Evolutionary conservation across 2,888 invertebrate species (phyloP), one percentile per base, ranked within the genome.

Genomic region (Lithophane ornitopus): DNA sequence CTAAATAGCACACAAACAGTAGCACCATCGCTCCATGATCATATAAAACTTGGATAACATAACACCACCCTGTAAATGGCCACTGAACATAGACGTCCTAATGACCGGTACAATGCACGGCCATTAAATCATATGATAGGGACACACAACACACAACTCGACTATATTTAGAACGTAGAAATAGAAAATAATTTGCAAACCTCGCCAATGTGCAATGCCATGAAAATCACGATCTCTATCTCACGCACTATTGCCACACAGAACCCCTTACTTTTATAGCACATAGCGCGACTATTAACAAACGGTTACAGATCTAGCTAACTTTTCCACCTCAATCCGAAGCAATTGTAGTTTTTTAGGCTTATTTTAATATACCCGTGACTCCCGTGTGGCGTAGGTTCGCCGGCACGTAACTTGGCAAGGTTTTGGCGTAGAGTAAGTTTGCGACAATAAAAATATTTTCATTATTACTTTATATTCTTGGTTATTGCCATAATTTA

Each of bases 161-260:
- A 26, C 41, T 66, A 58, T 54, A 69, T 66, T 58, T 58, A 71
- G 54, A 84, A 67, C 44, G 61, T 39, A 74, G 44, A 63, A 74
- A 74, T 74, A 70, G 67, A 70, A 72, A 74, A 75, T 62, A 67
- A 75, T 82, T 84, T 67, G 39, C 66, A 71, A 73, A 84, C n/a
- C 39, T 44, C 66, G 59, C 69, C 82, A 84, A 76, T n/a, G n/a
- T n/a, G n/a, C n/a, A n/a, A n/a, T 80, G 80, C 62, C 72, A 62
- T 71, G 39, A 59, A 80, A 81, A 80, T 73, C 76, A 76, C 85
- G 81, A 84, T 74, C 19, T 67, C 12, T 65, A 73, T 76, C 85
- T 82, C 81, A 82, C 85, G 76, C 76, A 68, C 39, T 81, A 73
- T 80, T 76, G 63, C 73, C 54, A 70, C 85, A 75, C 70, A 54